Evolutionary conservation across 2,113 vertebrate genomes (phyloP), one percentile per base, ranked within the genome.

Genomic region (Hirundichthys speculiger): DNA sequence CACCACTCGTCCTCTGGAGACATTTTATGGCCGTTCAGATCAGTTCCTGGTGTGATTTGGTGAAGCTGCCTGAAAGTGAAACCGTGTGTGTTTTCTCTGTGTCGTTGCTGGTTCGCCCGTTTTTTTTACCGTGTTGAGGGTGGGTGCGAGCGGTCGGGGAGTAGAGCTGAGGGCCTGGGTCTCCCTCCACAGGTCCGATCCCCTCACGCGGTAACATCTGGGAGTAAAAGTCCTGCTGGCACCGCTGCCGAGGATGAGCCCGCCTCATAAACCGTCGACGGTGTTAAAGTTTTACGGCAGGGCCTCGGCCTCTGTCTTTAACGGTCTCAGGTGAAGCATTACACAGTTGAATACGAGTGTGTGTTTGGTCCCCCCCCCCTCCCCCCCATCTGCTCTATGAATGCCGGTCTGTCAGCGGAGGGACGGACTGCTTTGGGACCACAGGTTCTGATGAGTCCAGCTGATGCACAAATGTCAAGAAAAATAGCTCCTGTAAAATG

Each of bases 361-460:
- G 54, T 65, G 49, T 66, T 22, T 52, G 54, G 46, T 64, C 49
- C 69, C 14, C 39, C 83, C 78, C 80, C 69, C 82, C 75, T 34
- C 10, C 16, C 22, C 45, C 55, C 53, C 30, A 34, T 34, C 10
- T 13, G 25, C 43, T 48, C 49, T 59, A 72, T 84, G 70, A 88
- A 88, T 78, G 56, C 65, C 11, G 30, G 30, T 34, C 30, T 34
- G 30, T 34, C 7, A 5, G 30, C 30, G 27, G 27, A n/a, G 27
- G 11, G 30, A 34, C 30, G 11, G 30, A 34, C 30, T 34, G 5
- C 30, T 34, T 10, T 7, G 3, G 6, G 6, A 34, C 6, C 2
- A 10, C 64, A 69, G 76, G 38, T 72, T 74, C 6, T 77, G 69
- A 84, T 82, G 58, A 75, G 46, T 42, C 14, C 60, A 62, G 55